Evolutionary conservation across 2,888 invertebrate genomes (phyloP).

Genomic region (Alsophila aescularia): DNA sequence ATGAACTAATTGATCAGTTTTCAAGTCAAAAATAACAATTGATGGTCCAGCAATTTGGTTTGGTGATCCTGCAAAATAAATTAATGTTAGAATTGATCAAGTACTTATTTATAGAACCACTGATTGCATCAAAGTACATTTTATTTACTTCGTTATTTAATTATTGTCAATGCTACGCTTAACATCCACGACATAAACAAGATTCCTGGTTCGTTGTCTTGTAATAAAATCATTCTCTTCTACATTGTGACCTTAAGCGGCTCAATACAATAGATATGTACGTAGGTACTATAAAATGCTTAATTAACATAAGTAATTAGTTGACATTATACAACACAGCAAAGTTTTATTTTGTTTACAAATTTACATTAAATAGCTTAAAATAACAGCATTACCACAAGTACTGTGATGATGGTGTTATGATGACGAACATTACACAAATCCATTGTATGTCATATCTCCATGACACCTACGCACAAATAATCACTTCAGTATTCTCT

Average conservation of each 20-base stretch:
- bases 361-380: neutral
- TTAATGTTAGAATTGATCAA: no score
- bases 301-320: slow-evolving; percentile 1
- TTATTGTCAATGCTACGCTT: neutral
- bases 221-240: slow-evolving; percentile 15
- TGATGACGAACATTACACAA: no score
- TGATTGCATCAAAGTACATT: no score
- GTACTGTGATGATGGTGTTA: no score
- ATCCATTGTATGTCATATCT: neutral
- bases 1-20: slow-evolving; percentile 88
- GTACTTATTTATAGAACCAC: no score
- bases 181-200: slow-evolving; percentile 3
- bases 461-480: no score
- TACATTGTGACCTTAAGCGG: slow-evolving; percentile 15
- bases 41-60: slow-evolving; percentile 87
- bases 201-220: slow-evolving; percentile 7
- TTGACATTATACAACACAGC: neutral
- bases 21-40: slow-evolving; percentile 89
- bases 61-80: slow-evolving; percentile 53
- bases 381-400: neutral
- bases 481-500: slow-evolving; percentile 5
- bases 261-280: slow-evolving; percentile 4
- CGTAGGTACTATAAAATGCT: neutral
- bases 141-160: neutral
- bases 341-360: neutral